Conservation (phyloP, 2,113 vertebrate genomes). For the Meriones unguiculatus region DNA sequence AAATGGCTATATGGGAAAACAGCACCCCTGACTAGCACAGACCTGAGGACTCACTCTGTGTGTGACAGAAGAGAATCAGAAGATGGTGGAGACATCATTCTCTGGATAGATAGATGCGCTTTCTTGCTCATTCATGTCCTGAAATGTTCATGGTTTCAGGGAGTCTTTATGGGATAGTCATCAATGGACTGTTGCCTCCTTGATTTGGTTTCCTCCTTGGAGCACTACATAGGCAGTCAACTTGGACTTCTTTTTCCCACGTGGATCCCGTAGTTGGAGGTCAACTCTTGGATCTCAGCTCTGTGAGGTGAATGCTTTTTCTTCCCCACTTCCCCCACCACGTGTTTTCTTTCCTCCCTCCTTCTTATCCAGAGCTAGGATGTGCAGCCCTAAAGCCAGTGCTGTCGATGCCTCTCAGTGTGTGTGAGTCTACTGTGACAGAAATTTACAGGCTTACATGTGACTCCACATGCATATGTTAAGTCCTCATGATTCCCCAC, state of each 20-base stretch:
- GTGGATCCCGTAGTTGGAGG: background rate
- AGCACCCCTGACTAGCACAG: background rate
- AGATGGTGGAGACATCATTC: fast-evolving
- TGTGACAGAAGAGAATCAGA: background rate
- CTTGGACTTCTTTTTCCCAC: fast-evolving
- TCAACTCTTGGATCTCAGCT: background rate
- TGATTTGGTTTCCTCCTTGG: fast-evolving
- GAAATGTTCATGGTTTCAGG: background rate
- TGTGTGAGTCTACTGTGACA: background rate
- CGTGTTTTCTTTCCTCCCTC: background rate
- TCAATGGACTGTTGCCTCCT: background rate
- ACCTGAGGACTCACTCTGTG: background rate
- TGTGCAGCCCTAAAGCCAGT: background rate
- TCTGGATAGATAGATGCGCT: background rate
- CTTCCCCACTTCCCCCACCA: background rate
- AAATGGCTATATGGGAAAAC: background rate
- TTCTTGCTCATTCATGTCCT: fast-evolving
- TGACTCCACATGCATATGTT: background rate
- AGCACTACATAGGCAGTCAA: background rate
- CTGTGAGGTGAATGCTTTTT: background rate
- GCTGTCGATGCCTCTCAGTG: background rate
- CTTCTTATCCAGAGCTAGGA: background rate
- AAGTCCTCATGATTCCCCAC: background rate
- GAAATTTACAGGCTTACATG: background rate
- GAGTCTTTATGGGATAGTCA: background rate